Percentiles rank a stretch among this genome's conserved stretches.
Evolutionary conservation across 2,888 invertebrate species (phyloP).

Genomic region (Anoplius nigerrimus): DNA sequence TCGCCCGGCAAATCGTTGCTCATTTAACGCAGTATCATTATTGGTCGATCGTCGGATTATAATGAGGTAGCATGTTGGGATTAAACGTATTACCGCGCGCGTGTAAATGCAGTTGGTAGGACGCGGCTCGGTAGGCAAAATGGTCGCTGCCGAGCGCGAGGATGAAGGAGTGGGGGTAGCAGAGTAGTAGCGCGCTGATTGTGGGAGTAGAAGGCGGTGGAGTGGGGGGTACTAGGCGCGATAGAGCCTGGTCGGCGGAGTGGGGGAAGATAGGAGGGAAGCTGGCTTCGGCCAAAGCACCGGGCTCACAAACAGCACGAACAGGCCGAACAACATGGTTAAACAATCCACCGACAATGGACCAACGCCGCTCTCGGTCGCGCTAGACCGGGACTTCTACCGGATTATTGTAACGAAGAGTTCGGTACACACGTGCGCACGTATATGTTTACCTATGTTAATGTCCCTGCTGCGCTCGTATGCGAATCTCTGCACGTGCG

Average conservation of each 20-base stretch:
- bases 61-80: constrained; percentile 59
- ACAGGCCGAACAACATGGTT: constrained; percentile 47
- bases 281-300: constrained; percentile 34
- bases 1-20: not conserved
- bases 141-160: too few relatives aligned
- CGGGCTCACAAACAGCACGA: constrained; percentile 44
- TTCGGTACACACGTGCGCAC: constrained; percentile 21
- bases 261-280: constrained; percentile 5
- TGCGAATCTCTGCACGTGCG: not conserved
- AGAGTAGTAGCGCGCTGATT: too few relatives aligned
- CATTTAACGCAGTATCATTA: constrained; percentile 2
- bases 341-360: constrained; percentile 53
- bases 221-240: not conserved
- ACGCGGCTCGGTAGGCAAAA: not conserved
- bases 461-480: not conserved
- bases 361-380: constrained; percentile 8
- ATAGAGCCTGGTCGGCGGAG: too few relatives aligned
- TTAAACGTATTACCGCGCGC: constrained; percentile 49
- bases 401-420: constrained; percentile 60
- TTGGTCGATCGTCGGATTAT: constrained; percentile 46
- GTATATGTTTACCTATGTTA: not conserved
- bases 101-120: constrained; percentile 32
- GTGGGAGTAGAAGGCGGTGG: not conserved
- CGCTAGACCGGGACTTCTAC: constrained; percentile 37
- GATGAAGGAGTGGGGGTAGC: too few relatives aligned